Evolutionary conservation across 2,888 invertebrate species (phyloP).

Genomic region (Tetanocera ferruginea): DNA sequence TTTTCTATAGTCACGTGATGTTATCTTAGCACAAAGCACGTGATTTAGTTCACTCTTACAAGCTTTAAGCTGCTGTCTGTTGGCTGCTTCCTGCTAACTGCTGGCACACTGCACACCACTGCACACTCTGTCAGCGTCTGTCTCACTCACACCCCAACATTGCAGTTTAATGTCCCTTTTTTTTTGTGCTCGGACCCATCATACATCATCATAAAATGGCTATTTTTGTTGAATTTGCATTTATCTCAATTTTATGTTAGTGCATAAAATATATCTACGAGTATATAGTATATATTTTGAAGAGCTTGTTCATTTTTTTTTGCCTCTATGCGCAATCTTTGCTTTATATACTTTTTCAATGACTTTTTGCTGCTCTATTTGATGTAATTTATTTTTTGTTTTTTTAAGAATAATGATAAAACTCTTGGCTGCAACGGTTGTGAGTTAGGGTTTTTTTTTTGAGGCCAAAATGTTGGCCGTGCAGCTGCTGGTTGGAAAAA

Average conservation of each 20-base stretch:
- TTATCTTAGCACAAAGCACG: neutral
- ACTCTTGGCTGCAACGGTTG: neutral
- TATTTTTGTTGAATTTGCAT: conserved; percentile 32
- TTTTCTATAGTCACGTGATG: conserved; percentile 17
- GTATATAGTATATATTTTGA: neutral
- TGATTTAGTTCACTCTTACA: neutral
- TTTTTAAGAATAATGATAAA: neutral
- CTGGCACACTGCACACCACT: neutral
- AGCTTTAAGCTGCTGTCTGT: neutral
- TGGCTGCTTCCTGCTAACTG: no score
- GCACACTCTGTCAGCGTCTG: neutral
- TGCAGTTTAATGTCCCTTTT: conserved; percentile 2
- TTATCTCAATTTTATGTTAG: conserved; percentile 31
- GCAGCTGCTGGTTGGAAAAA: no score
- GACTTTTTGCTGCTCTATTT: neutral
- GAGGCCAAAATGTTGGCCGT: no score
- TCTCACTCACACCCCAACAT: neutral
- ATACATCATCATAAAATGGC: conserved; percentile 35
- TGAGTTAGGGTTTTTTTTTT: no score
- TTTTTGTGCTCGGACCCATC: conserved; percentile 4
- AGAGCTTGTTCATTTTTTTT: conserved; percentile 2
- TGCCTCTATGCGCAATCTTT: neutral
- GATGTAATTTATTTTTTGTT: neutral
- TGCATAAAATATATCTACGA: neutral
- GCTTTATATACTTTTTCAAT: neutral